These are phyloP conservation scores for Phylloscopus trochiloides DNA, from an alignment of 2,113 vertebrate species.

Conservation along the genomic window DNA sequence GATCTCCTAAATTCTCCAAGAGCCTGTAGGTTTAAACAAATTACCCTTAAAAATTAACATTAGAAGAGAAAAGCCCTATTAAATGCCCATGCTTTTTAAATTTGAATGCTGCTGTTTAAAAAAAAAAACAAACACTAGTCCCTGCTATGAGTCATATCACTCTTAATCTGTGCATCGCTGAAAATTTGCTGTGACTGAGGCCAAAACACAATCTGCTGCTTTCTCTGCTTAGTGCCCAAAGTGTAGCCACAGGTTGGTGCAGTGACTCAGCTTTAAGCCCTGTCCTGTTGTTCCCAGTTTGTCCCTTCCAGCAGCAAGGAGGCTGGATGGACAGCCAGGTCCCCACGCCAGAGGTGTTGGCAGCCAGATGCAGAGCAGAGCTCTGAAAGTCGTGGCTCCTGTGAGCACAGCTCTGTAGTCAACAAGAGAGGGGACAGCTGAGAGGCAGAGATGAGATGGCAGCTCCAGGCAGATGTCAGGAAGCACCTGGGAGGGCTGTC, in stretches of 20 bases:
- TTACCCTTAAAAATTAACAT: conserved; percentile 26
- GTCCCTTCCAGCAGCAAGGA: neutral
- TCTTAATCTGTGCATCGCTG: neutral
- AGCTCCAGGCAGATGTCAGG: conserved; percentile 42
- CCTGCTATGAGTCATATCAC: conserved; percentile 18
- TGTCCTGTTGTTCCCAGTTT: neutral
- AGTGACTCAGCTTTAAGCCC: neutral
- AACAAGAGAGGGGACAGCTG: neutral
- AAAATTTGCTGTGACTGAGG: neutral
- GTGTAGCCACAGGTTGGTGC: neutral
- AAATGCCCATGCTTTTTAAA: conserved; percentile 18
- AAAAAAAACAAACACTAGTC: neutral
- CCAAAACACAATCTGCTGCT: neutral
- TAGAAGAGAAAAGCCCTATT: conserved; percentile 6
- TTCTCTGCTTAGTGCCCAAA: neutral
- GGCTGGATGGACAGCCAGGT: neutral
- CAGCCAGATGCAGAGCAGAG: neutral
- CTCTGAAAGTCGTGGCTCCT: accelerated
- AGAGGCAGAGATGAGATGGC: neutral
- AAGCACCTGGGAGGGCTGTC: conserved; percentile 50
- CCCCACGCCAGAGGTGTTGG: neutral
- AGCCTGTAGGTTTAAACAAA: conserved; percentile 4
- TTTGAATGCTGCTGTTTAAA: neutral
- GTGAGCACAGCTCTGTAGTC: neutral
- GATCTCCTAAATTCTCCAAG: conserved; percentile 8